Conservation (phyloP, 1,140 invertebrate species). For the Leptinotarsa texana region DNA sequence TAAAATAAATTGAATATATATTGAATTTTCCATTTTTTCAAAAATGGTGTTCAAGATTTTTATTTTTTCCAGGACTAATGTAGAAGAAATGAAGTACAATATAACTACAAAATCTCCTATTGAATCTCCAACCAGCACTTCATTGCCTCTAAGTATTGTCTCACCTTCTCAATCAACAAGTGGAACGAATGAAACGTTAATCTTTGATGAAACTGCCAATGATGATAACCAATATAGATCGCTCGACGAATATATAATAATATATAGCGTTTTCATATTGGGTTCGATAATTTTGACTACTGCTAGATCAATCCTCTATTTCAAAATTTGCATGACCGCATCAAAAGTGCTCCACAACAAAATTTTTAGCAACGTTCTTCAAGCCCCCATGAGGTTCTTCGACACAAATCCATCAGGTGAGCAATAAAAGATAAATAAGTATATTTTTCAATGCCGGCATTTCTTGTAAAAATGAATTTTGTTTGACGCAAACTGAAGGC, state of each 20-base stretch:
- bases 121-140: not conserved
- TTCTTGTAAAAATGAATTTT: too few relatives aligned
- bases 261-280: slow-evolving; percentile 51
- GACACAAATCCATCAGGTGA: slow-evolving; percentile 63
- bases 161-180: too few relatives aligned
- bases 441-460: too few relatives aligned
- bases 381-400: slow-evolving; percentile 70
- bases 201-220: not conserved
- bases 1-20: not conserved
- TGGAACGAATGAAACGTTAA: not conserved
- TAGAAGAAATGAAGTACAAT: slow-evolving; percentile 53
- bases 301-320: slow-evolving; percentile 70
- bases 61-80: slow-evolving; percentile 58
- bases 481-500: too few relatives aligned
- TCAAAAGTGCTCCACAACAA: slow-evolving; percentile 78
- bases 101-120: not conserved
- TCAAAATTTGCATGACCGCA: slow-evolving; percentile 79
- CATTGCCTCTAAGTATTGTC: not conserved
- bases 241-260: slow-evolving; percentile 43
- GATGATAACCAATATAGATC: not conserved
- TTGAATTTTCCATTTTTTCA: not conserved
- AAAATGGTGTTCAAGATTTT: not conserved
- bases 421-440: slow-evolving; percentile 54
- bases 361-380: slow-evolving; percentile 80
- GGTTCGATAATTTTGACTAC: slow-evolving; percentile 59